Percentiles rank a stretch among this genome's conserved stretches.
Evolutionary conservation across 2,113 vertebrate species (phyloP).

Genomic region (Leiothrix lutea): DNA sequence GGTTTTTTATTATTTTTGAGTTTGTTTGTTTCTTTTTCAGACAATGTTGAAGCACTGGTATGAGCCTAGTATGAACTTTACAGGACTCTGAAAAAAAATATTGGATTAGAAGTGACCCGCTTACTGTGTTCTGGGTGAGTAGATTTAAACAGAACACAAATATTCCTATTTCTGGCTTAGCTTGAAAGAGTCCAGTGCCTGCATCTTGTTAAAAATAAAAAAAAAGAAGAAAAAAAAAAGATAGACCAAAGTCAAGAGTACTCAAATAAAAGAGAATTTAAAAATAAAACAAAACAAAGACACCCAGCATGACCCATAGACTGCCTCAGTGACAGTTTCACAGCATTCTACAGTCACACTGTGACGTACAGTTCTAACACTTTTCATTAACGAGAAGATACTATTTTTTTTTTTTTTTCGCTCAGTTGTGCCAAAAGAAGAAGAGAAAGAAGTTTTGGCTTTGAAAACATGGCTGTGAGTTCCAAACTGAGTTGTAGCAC

Average conservation of each 20-base stretch:
- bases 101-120: neutral
- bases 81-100: neutral
- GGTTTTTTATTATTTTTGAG: neutral
- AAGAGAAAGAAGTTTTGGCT: neutral
- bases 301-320: neutral
- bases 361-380: neutral
- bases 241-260: neutral
- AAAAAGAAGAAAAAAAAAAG: no score
- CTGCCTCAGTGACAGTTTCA: neutral
- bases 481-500: neutral
- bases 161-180: neutral
- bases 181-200: neutral
- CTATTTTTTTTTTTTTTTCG: neutral
- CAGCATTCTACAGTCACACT: neutral
- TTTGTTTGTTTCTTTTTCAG: neutral
- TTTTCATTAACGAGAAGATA: neutral
- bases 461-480: neutral
- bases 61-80: neutral
- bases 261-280: neutral
- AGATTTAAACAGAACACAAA: constrained; percentile 11
- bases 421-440: neutral
- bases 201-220: neutral
- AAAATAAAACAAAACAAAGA: neutral
- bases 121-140: constrained; percentile 8
- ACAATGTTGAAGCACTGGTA: neutral